Conservation (phyloP, 2,113 vertebrate genomes). For the Anolis sagrei region DNA sequence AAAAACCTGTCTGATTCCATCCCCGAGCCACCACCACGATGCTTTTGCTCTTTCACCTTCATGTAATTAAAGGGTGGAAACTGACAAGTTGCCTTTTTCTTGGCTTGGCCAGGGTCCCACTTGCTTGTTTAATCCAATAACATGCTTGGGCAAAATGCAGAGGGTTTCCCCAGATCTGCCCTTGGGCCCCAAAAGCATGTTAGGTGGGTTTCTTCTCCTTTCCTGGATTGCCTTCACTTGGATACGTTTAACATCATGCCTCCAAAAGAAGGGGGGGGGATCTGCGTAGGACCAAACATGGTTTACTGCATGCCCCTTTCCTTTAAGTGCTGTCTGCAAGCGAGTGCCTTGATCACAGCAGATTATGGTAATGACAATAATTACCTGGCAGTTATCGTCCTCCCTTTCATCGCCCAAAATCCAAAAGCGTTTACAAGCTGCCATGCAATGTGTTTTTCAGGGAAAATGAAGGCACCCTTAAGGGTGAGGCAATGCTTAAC, state of each 20-base stretch:
- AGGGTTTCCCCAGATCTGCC: constrained; percentile 26
- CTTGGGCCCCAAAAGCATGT: constrained; percentile 8
- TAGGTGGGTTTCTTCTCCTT: background rate
- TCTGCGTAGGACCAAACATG: constrained; percentile 9
- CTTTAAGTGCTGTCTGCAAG: background rate
- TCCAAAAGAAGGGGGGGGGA: background rate
- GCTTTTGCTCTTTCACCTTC: constrained; percentile 28
- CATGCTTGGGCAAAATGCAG: constrained; percentile 15
- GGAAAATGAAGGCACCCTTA: background rate
- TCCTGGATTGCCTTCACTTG: constrained; percentile 8
- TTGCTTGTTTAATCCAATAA: constrained; percentile 18
- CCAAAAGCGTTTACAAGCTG: background rate
- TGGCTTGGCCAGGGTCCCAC: constrained; percentile 23
- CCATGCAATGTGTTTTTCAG: background rate
- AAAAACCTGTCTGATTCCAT: constrained; percentile 23
- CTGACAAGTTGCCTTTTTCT: constrained; percentile 1
- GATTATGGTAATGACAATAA: constrained; percentile 28
- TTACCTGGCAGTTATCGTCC: constrained; percentile 1
- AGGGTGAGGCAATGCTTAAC: background rate
- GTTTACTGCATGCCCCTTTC: background rate
- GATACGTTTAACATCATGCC: background rate
- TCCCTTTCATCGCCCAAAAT: constrained; percentile 7
- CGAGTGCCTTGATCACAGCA: constrained; percentile 10
- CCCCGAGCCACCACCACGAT: background rate
- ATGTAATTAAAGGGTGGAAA: constrained; percentile 41